These are phyloP conservation scores for Mamestra configurata DNA, from an alignment of 1,140 invertebrate genomes.

Conservation along the genomic window DNA sequence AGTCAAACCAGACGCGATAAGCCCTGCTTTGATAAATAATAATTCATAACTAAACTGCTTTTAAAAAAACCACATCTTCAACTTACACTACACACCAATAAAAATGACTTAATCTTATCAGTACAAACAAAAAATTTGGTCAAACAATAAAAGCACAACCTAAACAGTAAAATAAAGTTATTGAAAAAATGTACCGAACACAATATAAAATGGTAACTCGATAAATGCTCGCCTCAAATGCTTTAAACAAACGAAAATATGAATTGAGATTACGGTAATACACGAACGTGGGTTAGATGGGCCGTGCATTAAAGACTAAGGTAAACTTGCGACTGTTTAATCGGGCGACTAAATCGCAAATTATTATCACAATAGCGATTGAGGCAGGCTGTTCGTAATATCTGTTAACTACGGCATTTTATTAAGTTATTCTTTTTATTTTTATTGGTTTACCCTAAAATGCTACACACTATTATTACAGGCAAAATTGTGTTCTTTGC, in stretches of 20 bases:
- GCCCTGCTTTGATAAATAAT: too few relatives aligned
- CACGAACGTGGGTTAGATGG: conserved; percentile 47
- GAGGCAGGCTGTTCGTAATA: too few relatives aligned
- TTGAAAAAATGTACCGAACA: conserved; percentile 53
- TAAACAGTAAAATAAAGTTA: conserved; percentile 50
- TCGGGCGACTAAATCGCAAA: background rate
- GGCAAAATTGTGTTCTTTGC: too few relatives aligned
- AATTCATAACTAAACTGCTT: background rate
- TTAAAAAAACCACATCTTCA: background rate
- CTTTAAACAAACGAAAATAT: conserved; percentile 82
- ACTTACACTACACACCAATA: background rate
- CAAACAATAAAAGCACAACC: conserved; percentile 34
- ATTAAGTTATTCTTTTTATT: too few relatives aligned
- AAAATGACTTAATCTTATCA: background rate
- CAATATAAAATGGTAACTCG: conserved; percentile 66
- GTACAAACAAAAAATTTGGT: background rate
- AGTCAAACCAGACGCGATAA: too few relatives aligned
- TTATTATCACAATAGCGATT: background rate
- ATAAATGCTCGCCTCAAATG: conserved; percentile 67
- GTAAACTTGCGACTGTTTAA: background rate
- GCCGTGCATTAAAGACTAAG: background rate
- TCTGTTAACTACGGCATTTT: too few relatives aligned
- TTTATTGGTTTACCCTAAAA: too few relatives aligned
- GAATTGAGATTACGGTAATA: conserved; percentile 78
- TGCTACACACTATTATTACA: too few relatives aligned